Percentiles rank a stretch among this genome's conserved stretches.
These are phyloP conservation scores for Lochmaea capreae DNA, from an alignment of 2,888 invertebrate species.

Conservation along the genomic window DNA sequence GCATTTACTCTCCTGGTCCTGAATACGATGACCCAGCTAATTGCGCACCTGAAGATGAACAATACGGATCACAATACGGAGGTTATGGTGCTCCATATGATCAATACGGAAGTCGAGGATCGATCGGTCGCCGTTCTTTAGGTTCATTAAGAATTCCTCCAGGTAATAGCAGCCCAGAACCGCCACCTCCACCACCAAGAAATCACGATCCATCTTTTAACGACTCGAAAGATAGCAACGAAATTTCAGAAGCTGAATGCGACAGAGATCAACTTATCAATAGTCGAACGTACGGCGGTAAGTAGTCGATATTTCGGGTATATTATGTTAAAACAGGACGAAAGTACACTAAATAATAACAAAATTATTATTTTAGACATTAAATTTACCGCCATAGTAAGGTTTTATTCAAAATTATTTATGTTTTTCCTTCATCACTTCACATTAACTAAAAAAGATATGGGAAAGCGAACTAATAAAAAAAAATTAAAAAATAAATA, in stretches of 20 bases:
- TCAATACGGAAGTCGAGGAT: slow-evolving; percentile 89
- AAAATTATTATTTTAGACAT: not conserved
- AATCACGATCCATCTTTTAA: slow-evolving; percentile 89
- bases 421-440: not conserved
- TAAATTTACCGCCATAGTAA: not conserved
- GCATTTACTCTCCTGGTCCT: slow-evolving; percentile 84
- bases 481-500: too few relatives aligned
- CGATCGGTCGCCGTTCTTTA: slow-evolving; percentile 72
- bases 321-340: not conserved
- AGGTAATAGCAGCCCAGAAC: slow-evolving; percentile 71
- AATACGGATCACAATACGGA: slow-evolving; percentile 88
- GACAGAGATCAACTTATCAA: slow-evolving; percentile 83
- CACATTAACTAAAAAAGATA: not conserved
- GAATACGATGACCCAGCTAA: slow-evolving; percentile 95
- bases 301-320: slow-evolving; percentile 57
- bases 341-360: not conserved
- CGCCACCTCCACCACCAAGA: slow-evolving; percentile 80
- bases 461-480: too few relatives aligned
- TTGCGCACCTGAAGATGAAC: slow-evolving; percentile 91
- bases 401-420: not conserved
- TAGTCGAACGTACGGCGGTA: slow-evolving; percentile 88
- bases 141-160: slow-evolving; percentile 72
- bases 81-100: slow-evolving; percentile 87
- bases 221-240: slow-evolving; percentile 94
- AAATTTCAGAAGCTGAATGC: slow-evolving; percentile 93